Conservation (phyloP, 2,888 invertebrate species). For the Drosophila setosimentum region DNA sequence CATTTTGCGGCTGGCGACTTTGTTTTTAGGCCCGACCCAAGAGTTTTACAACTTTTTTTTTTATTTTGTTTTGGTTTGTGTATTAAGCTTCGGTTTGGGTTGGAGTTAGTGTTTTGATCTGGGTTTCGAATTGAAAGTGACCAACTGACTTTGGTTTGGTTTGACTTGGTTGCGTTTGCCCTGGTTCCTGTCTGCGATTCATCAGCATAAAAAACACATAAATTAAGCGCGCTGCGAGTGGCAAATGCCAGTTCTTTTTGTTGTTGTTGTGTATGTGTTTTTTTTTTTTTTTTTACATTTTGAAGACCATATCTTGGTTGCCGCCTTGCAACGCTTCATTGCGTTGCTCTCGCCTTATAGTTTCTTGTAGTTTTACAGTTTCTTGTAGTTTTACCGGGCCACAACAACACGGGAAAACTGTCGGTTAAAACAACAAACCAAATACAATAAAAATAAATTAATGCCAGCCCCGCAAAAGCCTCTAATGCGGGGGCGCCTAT, state of each 20-base stretch:
- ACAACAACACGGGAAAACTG: constrained; percentile 24
- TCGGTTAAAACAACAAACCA: constrained; percentile 46
- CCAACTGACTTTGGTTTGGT: constrained; percentile 29
- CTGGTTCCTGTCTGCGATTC: constrained; percentile 60
- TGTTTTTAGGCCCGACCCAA: background rate
- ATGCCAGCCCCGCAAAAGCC: constrained; percentile 35
- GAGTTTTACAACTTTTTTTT: constrained; percentile 22
- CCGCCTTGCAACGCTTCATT: constrained; percentile 79
- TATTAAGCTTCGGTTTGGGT: background rate
- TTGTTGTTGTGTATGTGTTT: constrained; percentile 15
- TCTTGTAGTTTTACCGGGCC: constrained; percentile 29
- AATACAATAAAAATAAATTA: constrained; percentile 58
- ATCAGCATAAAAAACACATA: constrained; percentile 85
- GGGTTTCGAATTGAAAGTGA: constrained; percentile 31
- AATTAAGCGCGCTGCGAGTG: constrained; percentile 78
- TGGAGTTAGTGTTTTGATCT: constrained; percentile 7
- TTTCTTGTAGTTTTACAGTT: constrained; percentile 2
- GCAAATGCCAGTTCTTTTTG: constrained; percentile 60
- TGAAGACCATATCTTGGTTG: constrained; percentile 53
- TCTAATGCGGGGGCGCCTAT: constrained; percentile 63
- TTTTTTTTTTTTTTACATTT: constrained; percentile 15
- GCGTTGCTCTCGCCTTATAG: constrained; percentile 32
- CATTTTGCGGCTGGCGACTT: constrained; percentile 32
- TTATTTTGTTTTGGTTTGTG: background rate
- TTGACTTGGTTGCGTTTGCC: constrained; percentile 18